phyloP scores from a whole-genome alignment of 2,113 vertebrate species.

The Marcusenius ussheri region DNA sequence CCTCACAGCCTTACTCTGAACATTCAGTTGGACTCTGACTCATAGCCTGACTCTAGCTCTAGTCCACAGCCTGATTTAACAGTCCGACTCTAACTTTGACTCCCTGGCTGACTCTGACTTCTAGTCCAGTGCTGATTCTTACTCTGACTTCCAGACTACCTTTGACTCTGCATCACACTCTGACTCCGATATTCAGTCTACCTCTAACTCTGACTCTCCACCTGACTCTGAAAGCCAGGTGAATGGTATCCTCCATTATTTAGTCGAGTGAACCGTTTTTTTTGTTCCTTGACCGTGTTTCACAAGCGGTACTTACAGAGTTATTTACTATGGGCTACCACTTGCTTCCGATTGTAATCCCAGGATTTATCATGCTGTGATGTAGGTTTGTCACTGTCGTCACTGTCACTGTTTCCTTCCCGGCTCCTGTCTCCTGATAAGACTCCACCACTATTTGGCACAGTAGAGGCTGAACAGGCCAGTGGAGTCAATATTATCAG shows the following conservation, averaged over 20 bases:
- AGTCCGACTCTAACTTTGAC: background rate
- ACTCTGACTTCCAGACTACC: background rate
- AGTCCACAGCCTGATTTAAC: background rate
- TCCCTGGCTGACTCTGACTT: background rate
- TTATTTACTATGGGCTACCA: background rate
- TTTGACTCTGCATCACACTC: background rate
- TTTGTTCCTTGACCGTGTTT: background rate
- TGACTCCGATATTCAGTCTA: background rate
- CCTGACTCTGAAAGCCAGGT: background rate
- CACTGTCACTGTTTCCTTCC: background rate
- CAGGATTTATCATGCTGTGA: background rate
- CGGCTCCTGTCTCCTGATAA: background rate
- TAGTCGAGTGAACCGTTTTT: background rate
- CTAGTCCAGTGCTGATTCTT: background rate
- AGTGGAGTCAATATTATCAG: background rate
- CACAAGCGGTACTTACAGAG: background rate
- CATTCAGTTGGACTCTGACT: background rate
- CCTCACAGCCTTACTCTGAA: background rate
- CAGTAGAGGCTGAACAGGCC: background rate
- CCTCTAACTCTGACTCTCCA: background rate
- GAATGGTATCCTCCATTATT: background rate
- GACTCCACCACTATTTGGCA: background rate
- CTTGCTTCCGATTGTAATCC: background rate
- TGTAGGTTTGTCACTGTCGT: background rate
- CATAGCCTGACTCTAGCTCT: background rate